Conservation (phyloP, 2,113 vertebrate genomes). For the Pongo abelii region DNA sequence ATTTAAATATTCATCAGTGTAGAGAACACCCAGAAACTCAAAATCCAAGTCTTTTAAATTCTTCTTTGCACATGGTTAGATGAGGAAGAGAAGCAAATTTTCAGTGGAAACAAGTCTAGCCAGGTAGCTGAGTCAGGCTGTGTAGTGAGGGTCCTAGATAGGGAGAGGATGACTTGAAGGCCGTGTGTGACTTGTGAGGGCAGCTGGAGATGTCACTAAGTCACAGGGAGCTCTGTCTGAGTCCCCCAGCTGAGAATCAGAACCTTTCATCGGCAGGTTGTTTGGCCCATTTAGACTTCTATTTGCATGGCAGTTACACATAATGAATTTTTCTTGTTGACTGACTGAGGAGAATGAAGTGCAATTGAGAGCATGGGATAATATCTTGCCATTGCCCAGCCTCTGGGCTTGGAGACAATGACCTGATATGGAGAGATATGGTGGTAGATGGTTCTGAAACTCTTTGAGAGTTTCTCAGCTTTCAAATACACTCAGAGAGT, state of each 20-base stretch:
- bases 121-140: neutral
- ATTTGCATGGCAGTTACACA: neutral
- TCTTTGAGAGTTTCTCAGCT: neutral
- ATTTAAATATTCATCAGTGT: neutral
- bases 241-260: neutral
- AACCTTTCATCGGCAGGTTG: neutral
- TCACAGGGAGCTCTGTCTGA: neutral
- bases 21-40: neutral
- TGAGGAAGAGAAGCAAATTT: neutral
- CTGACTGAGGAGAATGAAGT: neutral
- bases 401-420: neutral
- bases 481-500: neutral
- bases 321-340: neutral
- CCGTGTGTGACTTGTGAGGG: neutral
- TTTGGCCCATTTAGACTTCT: neutral
- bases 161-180: neutral
- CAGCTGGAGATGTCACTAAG: neutral
- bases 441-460: neutral
- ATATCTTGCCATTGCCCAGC: neutral
- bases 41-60: neutral
- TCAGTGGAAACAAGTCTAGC: neutral
- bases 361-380: neutral
- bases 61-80: neutral
- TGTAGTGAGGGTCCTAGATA: neutral
- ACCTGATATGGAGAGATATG: neutral